A percentile compares a stretch with the other conserved stretches of the same genome.
Conservation (phyloP, 2,888 invertebrate genomes). For the Tipula confusa region DNA sequence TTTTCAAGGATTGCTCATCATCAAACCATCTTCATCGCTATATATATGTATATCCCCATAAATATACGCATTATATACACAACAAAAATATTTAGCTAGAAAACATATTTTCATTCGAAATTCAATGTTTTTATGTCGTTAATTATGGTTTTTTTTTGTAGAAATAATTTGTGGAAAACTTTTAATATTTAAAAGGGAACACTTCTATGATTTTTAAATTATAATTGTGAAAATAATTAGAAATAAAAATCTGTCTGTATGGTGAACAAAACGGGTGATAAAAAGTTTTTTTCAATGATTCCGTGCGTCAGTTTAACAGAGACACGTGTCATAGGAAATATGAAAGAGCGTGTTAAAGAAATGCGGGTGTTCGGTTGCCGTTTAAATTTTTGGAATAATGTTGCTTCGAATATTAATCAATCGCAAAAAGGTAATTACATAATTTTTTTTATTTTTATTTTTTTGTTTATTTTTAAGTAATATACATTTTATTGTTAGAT, state of each 20-base stretch:
- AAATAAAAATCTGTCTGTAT: constrained; percentile 25
- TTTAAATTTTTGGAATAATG: constrained; percentile 53
- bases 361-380: constrained; percentile 54
- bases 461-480: neutral
- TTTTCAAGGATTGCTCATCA: neutral
- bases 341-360: constrained; percentile 54
- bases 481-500: no score
- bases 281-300: constrained; percentile 43
- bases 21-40: neutral
- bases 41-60: neutral
- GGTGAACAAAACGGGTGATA: constrained; percentile 10
- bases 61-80: no score
- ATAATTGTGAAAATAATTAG: neutral
- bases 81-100: neutral
- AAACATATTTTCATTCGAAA: neutral
- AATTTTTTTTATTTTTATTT: neutral
- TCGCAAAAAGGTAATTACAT: constrained; percentile 46
- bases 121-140: neutral
- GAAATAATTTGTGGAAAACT: neutral
- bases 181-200: neutral
- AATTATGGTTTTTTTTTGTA: neutral
- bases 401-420: constrained; percentile 47
- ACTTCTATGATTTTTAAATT: neutral
- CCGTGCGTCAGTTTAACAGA: constrained; percentile 52
- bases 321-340: constrained; percentile 52